Evolutionary conservation across 2,797 vertebrate genomes (phyloP).

Genomic region (Darevskia mixta): DNA sequence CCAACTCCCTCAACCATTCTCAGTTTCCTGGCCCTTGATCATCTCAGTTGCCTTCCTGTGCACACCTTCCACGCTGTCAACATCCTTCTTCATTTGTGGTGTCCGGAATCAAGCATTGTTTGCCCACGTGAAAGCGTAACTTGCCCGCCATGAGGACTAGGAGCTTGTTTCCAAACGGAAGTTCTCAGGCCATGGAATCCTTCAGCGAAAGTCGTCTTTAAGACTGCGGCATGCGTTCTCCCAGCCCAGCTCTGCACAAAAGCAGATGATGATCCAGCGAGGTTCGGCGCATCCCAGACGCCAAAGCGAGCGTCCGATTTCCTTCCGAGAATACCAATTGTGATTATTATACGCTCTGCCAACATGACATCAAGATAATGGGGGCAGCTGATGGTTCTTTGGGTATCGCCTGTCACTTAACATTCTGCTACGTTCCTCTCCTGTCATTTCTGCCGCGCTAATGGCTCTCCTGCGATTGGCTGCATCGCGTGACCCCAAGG

Average conservation of each 20-base stretch:
- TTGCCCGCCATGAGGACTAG: neutral
- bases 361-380: constrained; percentile 28
- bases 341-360: constrained; percentile 55
- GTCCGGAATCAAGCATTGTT: neutral
- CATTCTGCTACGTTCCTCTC: constrained; percentile 43
- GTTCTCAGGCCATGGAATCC: neutral
- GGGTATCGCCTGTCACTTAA: constrained; percentile 8
- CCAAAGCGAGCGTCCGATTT: neutral
- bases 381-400: constrained; percentile 37
- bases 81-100: too few species aligned
- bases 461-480: constrained; percentile 39
- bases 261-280: neutral
- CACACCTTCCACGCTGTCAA: too few species aligned
- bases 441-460: constrained; percentile 44
- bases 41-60: too few species aligned
- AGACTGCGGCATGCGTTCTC: rapidly evolving
- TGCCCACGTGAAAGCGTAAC: neutral
- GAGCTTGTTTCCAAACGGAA: neutral
- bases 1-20: too few species aligned
- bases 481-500: constrained; percentile 45
- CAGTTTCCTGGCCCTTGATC: too few species aligned
- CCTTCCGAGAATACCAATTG: constrained; percentile 47
- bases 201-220: too few species aligned
- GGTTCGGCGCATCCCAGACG: neutral
- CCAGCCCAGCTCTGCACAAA: neutral